phyloP scores from a whole-genome alignment of 2,113 vertebrate genomes.

The Sturnira hondurensis region DNA sequence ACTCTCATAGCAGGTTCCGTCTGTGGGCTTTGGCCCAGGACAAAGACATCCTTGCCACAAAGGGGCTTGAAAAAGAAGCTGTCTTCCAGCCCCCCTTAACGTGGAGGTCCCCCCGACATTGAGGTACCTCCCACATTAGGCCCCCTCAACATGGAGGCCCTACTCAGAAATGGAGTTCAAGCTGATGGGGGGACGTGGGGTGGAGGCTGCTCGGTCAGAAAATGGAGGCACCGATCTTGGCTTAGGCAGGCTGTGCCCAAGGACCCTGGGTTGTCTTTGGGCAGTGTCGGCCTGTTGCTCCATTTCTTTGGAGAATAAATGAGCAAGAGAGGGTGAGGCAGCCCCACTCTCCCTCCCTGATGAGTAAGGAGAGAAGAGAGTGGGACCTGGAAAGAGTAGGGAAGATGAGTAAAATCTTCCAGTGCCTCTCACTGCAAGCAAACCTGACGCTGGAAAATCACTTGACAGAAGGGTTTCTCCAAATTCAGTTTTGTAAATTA shows the following conservation, averaged over 20 bases:
- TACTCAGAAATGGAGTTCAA: neutral
- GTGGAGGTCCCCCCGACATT: neutral
- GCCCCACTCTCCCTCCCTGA: neutral
- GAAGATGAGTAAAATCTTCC: neutral
- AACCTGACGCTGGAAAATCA: neutral
- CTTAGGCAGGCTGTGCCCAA: neutral
- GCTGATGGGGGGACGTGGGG: neutral
- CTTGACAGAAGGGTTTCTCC: neutral
- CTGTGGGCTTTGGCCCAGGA: neutral
- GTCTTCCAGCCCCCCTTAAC: neutral
- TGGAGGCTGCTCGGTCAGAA: neutral
- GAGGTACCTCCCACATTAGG: neutral
- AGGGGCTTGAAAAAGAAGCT: neutral
- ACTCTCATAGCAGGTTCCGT: neutral
- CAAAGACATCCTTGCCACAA: neutral
- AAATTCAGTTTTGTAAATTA: neutral
- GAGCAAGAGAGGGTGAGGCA: neutral
- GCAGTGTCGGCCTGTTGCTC: neutral
- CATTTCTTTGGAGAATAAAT: neutral
- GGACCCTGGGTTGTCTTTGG: neutral
- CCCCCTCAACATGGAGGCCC: neutral
- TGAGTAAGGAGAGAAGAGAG: neutral
- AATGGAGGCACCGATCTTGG: neutral
- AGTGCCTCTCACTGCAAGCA: neutral
- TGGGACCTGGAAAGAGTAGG: neutral